phyloP scores from a whole-genome alignment of 2,797 vertebrate genomes.

The Anabas testudineus region DNA sequence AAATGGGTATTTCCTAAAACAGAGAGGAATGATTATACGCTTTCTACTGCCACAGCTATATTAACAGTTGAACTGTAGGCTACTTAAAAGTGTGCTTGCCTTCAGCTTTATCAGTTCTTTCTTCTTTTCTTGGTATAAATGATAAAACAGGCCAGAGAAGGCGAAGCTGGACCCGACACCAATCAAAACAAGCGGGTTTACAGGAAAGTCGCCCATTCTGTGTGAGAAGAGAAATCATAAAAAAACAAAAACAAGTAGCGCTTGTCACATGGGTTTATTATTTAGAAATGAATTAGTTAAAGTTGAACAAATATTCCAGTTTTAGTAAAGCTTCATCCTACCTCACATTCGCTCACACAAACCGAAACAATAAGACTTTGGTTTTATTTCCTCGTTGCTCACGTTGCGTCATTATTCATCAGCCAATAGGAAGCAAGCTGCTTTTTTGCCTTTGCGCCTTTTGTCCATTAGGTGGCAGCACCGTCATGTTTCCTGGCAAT shows the following conservation, averaged over 20 bases:
- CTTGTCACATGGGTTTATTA: not conserved
- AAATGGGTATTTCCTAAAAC: conserved; percentile 79
- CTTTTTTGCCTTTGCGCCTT: accelerated
- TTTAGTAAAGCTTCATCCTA: not conserved
- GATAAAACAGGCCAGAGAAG: conserved; percentile 79
- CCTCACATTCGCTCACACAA: not conserved
- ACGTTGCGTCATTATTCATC: conserved; percentile 10
- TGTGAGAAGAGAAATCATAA: not conserved
- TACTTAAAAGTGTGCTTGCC: conserved; percentile 33
- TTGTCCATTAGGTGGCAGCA: conserved; percentile 58
- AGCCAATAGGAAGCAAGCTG: conserved; percentile 57
- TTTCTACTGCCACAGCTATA: accelerated
- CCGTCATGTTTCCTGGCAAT: no score
- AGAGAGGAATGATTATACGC: not conserved
- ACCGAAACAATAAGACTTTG: conserved; percentile 31
- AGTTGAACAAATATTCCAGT: conserved; percentile 24
- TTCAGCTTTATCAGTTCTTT: conserved; percentile 73
- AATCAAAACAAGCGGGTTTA: conserved; percentile 69
- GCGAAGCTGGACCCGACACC: conserved; percentile 79
- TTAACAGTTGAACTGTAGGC: not conserved
- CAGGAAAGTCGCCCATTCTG: conserved; percentile 71
- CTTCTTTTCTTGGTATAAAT: conserved; percentile 77
- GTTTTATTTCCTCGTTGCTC: conserved; percentile 49
- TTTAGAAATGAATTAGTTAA: no score
- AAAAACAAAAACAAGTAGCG: no score